Evolutionary conservation across 2,113 vertebrate genomes (phyloP).

Genomic region (Sturnus vulgaris): DNA sequence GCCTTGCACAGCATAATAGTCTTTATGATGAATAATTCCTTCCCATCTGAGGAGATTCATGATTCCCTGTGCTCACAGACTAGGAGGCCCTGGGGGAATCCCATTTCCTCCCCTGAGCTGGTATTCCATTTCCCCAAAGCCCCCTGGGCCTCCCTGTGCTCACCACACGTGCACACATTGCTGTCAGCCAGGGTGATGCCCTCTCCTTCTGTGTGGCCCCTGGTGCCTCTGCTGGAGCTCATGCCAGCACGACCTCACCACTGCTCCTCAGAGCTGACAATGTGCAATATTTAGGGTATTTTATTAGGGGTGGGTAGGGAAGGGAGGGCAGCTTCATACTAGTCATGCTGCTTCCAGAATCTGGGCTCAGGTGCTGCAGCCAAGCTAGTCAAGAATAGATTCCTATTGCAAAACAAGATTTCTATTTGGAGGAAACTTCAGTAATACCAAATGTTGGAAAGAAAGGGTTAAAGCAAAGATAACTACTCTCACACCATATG

Average conservation of each 20-base stretch:
- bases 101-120: background rate
- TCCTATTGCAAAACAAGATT: background rate
- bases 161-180: background rate
- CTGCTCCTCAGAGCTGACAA: background rate
- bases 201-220: background rate
- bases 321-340: background rate
- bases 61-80: background rate
- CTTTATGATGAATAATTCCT: background rate
- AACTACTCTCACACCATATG: background rate
- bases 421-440: background rate
- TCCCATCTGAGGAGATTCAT: background rate
- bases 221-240: background rate
- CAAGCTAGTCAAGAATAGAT: background rate
- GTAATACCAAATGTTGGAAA: background rate
- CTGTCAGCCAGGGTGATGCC: background rate
- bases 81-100: background rate
- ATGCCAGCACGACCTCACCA: background rate
- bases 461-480: background rate
- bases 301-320: background rate
- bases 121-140: background rate
- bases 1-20: background rate
- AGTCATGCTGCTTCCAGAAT: background rate
- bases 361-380: background rate
- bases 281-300: background rate
- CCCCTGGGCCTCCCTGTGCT: background rate